Base-by-base conservation (phyloP, 2,888 invertebrate species). In the Eugnorisma glareosa region DNA sequence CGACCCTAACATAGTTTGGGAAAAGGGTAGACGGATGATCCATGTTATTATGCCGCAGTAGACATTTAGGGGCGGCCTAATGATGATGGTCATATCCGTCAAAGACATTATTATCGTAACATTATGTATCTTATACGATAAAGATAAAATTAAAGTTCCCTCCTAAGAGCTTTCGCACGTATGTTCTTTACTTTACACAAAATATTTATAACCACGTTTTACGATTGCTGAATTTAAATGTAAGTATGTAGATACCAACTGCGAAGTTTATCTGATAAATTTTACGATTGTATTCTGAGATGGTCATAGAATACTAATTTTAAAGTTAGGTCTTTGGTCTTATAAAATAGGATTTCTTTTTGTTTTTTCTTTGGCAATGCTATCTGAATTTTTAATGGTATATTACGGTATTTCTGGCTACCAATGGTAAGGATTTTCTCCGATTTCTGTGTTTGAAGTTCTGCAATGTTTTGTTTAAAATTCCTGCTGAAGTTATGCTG, bases 221-320 rank as follows among this genome's bases (percentile, higher is more conserved):
- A 81, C 71, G 61, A 63, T 72, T 31, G 1, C 28, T 71, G 73
- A 78, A 84, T 87, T 37, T 67, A 73, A 86, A 87, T 82, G 67
- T 66, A 61, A 61, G 40, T 35, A 35, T 35, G 35, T 64, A 37
- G 1, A 35, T 24, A 31, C 59, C 59, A 31, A 57, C 18, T 35
- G 45, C 1, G 21, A 10, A 37, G 15, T 71, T 84, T 81, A 86
- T 77, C 83, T 81, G 80, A 79, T 83, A 68, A 40, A 70, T 67
- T 75, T 71, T 67, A 71, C 85, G 74, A 85, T 75, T 82, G 69
- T 71, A 35, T 11, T 69, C 18, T 4, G 28, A 21, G 75, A 64
- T 48, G 64, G 63, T 71, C 43, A 70, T 67, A 72, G 85, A 87
- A 83, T 87, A 79, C 72, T 74, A 82, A 85, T 80, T 45, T 63